phyloP scores from a whole-genome alignment of 2,888 invertebrate species.

The Megalurothrips usitatus region DNA sequence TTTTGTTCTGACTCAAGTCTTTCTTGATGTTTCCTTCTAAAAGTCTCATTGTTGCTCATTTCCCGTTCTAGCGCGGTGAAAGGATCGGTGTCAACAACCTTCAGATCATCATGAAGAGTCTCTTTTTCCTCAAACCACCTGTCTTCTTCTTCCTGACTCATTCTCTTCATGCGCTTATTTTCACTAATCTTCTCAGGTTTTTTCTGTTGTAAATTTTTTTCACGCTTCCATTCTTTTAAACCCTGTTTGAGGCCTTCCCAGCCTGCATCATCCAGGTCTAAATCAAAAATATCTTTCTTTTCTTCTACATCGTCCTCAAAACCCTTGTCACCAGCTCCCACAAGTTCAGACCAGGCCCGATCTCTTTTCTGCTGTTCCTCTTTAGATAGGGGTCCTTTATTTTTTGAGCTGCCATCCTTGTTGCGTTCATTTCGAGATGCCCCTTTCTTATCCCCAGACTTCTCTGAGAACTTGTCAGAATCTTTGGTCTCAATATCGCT shows the following conservation, averaged over 20 bases:
- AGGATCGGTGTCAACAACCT: slow-evolving; percentile 32
- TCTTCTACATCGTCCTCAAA: slow-evolving; percentile 35
- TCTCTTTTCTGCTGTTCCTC: slow-evolving; percentile 17
- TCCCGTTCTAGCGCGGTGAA: slow-evolving; percentile 34
- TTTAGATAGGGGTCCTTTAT: background rate
- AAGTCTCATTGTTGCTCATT: slow-evolving; percentile 35
- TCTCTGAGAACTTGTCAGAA: slow-evolving; percentile 37
- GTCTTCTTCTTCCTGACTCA: slow-evolving; percentile 36
- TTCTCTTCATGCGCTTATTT: slow-evolving; percentile 40
- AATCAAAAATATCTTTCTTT: slow-evolving; percentile 42
- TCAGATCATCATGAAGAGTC: slow-evolving; percentile 32
- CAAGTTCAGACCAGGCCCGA: background rate
- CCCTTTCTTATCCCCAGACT: slow-evolving; percentile 41
- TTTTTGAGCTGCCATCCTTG: background rate
- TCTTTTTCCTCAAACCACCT: slow-evolving; percentile 38
- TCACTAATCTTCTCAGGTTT: slow-evolving; percentile 42
- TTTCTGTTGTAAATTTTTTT: slow-evolving; percentile 31
- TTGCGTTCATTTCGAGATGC: background rate
- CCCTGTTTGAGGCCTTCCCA: slow-evolving; percentile 42
- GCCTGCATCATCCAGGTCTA: slow-evolving; percentile 43
- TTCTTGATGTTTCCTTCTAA: slow-evolving; percentile 34
- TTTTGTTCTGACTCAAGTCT: slow-evolving; percentile 41
- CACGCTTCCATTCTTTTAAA: slow-evolving; percentile 37
- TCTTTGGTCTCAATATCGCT: slow-evolving; percentile 42
- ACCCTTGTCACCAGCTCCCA: background rate